phyloP scores from a whole-genome alignment of 2,888 invertebrate species.

The Nephrocerus scutellatus region DNA sequence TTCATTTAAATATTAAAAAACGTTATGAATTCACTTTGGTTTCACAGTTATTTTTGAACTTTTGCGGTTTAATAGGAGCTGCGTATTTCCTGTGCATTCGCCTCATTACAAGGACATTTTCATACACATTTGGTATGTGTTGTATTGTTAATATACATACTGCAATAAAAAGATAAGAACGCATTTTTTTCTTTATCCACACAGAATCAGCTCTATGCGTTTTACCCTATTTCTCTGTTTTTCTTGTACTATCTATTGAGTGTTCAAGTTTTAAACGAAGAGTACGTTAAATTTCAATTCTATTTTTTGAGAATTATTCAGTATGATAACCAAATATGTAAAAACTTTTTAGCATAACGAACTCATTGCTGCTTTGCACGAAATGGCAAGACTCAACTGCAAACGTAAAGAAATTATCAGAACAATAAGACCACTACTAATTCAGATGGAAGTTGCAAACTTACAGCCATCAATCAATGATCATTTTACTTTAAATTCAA shows the following conservation, averaged over 20 bases:
- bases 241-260: too few relatives aligned
- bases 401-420: constrained; percentile 1
- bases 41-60: constrained; percentile 12
- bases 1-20: constrained; percentile 6
- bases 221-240: constrained; percentile 9
- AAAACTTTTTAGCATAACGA: constrained; percentile 5
- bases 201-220: constrained; percentile 16
- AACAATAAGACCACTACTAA: constrained; percentile 11
- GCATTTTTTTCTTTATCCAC: neutral
- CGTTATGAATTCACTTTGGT: constrained; percentile 15
- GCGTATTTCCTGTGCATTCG: constrained; percentile 14
- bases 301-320: too few relatives aligned
- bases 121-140: constrained; percentile 14
- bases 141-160: neutral
- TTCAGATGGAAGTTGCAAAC: too few relatives aligned
- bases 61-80: constrained; percentile 12
- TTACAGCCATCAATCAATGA: too few relatives aligned
- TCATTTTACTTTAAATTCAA: too few relatives aligned
- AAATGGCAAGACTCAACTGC: constrained; percentile 10
- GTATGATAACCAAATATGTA: too few relatives aligned
- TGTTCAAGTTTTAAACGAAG: too few relatives aligned
- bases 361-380: constrained; percentile 7
- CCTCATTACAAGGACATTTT: constrained; percentile 11
- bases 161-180: neutral
- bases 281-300: too few relatives aligned